Conservation (phyloP, 2,797 vertebrate genomes). For the Harpagifer antarcticus region DNA sequence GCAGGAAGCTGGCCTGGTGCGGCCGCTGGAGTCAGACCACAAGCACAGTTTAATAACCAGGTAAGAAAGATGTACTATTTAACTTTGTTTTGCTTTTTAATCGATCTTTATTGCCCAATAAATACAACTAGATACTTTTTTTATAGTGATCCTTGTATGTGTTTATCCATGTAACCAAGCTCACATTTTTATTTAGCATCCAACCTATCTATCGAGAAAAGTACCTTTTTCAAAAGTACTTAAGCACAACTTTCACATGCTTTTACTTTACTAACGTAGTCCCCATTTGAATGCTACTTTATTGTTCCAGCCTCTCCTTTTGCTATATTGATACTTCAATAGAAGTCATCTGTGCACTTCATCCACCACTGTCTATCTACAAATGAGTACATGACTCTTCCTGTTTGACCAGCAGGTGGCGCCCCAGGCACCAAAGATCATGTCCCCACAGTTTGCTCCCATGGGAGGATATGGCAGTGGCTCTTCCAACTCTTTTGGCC, state of each 20-base stretch:
- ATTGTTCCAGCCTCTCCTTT: too few species aligned
- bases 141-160: background rate
- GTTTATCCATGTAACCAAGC: background rate
- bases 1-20: slow-evolving; percentile 66
- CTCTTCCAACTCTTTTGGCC: slow-evolving; percentile 88
- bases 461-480: slow-evolving; percentile 87
- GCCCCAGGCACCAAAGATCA: slow-evolving; percentile 88
- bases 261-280: too few species aligned
- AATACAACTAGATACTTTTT: background rate
- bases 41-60: slow-evolving; percentile 89
- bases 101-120: background rate
- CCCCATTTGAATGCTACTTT: too few species aligned
- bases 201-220: too few species aligned
- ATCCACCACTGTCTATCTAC: too few species aligned
- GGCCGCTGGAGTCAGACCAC: slow-evolving; percentile 66
- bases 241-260: too few species aligned
- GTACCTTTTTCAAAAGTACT: too few species aligned
- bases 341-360: too few species aligned
- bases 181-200: too few species aligned
- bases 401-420: slow-evolving; percentile 80
- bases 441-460: slow-evolving; percentile 84
- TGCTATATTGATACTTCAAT: too few species aligned
- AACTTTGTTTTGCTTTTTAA: background rate
- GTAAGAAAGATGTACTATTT: slow-evolving; percentile 68
- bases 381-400: background rate